These are phyloP conservation scores for Uloborus diversus DNA, from an alignment of 1,140 invertebrate genomes.

Conservation along the genomic window DNA sequence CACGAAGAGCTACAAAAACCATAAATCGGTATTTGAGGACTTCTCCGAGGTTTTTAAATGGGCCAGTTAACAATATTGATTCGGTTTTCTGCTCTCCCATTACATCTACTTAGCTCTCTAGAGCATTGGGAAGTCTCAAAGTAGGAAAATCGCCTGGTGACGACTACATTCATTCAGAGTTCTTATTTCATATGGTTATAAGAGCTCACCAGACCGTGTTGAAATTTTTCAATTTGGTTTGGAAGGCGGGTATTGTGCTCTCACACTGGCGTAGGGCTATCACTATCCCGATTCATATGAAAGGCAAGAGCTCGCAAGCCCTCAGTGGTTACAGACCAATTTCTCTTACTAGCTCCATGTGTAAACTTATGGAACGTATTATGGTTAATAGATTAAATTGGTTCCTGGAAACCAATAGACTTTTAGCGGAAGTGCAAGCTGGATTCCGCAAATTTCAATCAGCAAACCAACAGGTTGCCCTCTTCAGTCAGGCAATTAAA, in stretches of 20 bases:
- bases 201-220: background rate
- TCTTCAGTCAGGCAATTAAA: conserved; percentile 9
- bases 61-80: background rate
- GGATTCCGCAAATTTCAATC: conserved; percentile 3
- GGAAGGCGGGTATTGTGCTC: background rate
- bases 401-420: background rate
- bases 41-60: background rate
- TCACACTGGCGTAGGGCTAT: background rate
- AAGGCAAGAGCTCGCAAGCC: background rate
- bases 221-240: background rate
- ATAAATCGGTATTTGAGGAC: background rate
- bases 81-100: conserved; percentile 7
- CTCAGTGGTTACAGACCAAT: background rate
- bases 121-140: background rate
- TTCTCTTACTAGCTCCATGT: background rate
- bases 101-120: background rate
- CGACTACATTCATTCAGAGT: background rate
- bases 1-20: background rate
- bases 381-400: conserved; percentile 6
- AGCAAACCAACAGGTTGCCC: background rate
- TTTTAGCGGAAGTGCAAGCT: background rate
- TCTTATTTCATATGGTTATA: background rate
- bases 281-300: background rate
- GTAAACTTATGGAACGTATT: conserved; percentile 1
- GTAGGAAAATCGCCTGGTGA: background rate